Percentiles rank a stretch among this genome's conserved stretches.
Conservation (phyloP, 2,888 invertebrate species). For the Caenorhabditis sp. region DNA sequence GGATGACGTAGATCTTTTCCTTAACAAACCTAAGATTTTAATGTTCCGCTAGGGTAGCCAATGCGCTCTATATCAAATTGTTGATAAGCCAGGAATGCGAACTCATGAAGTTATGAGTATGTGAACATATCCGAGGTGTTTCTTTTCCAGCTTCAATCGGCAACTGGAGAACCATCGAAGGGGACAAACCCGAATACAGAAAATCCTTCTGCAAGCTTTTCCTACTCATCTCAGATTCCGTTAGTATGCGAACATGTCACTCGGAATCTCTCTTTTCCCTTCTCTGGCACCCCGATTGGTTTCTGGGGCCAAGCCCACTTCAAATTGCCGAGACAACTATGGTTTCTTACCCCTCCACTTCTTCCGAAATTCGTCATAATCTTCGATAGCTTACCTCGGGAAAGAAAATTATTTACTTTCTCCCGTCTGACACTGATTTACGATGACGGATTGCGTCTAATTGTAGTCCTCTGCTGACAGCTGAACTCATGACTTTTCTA, state of each 20-base stretch:
- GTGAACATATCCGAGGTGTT: too few relatives aligned
- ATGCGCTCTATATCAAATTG: too few relatives aligned
- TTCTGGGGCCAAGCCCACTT: too few relatives aligned
- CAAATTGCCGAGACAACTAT: too few relatives aligned
- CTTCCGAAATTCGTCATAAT: conserved; percentile 13
- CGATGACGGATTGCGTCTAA: conserved; percentile 43
- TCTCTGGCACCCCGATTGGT: background rate
- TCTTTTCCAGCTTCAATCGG: too few relatives aligned
- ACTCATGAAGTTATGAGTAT: too few relatives aligned
- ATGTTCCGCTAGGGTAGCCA: too few relatives aligned
- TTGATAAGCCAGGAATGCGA: too few relatives aligned
- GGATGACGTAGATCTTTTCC: background rate
- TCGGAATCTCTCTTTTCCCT: conserved; percentile 1
- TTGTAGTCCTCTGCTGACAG: background rate
- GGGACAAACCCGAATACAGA: too few relatives aligned
- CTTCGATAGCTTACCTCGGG: background rate
- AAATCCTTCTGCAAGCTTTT: too few relatives aligned
- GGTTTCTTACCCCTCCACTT: background rate
- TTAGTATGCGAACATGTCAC: conserved; percentile 17
- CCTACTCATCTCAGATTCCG: too few relatives aligned
- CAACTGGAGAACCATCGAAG: too few relatives aligned
- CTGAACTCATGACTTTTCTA: conserved; percentile 12
- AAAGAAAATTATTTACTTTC: conserved; percentile 7
- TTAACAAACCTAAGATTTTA: background rate
- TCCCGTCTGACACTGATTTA: conserved; percentile 36